Base-by-base conservation (phyloP, 2,797 vertebrate species). In the Gephyroberyx darwinii region DNA sequence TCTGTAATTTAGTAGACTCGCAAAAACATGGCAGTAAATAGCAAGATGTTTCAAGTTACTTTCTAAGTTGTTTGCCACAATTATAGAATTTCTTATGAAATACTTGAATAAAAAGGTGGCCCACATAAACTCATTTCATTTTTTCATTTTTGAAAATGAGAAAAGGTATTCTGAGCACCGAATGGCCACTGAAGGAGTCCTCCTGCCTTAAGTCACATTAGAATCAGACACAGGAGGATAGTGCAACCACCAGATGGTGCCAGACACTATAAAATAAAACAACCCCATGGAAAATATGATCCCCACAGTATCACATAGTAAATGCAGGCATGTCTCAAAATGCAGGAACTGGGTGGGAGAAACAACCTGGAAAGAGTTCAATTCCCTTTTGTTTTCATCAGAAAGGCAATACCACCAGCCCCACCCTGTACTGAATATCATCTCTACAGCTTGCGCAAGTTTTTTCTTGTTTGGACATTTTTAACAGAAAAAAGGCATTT, bases 181-280 rank as follows among this genome's bases (percentile, higher is more conserved):
- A 43, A 43, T 43, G 14, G 12, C 12, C 14, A 43, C 41, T 43
- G 12, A 16, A 14, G 41, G 41, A 12, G 33, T 35, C 33, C 33
- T 35, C 33, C 33, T 35, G 8, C 7, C 33, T 12, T 43, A 9
- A 8, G 14, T 17, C 22, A 43, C 39, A 47, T 13, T 9, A 61
- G 17, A 17, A 59, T 74, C 8, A 35, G 5, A 20, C 26, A 22
- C 50, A 71, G 62, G 41, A 14, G 2, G 52, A 54, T 8, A 16
- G 5, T 31, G 0, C 16, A 4, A 20, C 89, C 93, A 93, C 83
- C 67, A 93, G 94, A 84, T 89, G 93, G 93, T 19, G 88, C 75
- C 57, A 91, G 62, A 89, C 67, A 74, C 72, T 81, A 51, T 47
- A 26, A 66, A 74, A 90, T 84, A 9, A 70, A 66, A 43, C 12